phyloP scores from a whole-genome alignment of 2,797 vertebrate genomes.

The Clarias pachynema region DNA sequence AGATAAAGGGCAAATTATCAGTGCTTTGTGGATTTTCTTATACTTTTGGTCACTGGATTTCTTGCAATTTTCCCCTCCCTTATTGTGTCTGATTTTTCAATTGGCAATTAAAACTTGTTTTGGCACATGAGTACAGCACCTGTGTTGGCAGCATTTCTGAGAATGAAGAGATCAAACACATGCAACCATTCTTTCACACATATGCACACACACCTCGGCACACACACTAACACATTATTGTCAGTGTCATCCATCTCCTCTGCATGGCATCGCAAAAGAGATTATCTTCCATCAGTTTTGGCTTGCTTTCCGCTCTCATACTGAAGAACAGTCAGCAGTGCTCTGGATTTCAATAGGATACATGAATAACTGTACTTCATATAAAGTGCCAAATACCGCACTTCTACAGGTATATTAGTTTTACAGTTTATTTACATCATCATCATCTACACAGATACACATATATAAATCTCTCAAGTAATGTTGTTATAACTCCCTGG shows the following conservation, averaged over 20 bases:
- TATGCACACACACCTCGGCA: constrained; percentile 12
- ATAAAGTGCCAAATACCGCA: neutral
- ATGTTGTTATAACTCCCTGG: neutral
- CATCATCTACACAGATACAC: neutral
- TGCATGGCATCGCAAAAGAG: constrained; percentile 38
- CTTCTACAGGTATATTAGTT: neutral
- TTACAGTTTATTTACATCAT: neutral
- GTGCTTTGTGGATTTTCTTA: constrained; percentile 58
- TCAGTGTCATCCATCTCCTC: constrained; percentile 39
- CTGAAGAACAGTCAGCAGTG: constrained; percentile 7
- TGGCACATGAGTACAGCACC: constrained; percentile 54
- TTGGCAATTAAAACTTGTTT: constrained; percentile 59
- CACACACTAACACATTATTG: constrained; percentile 37
- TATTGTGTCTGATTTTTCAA: constrained; percentile 52
- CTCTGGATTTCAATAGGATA: neutral
- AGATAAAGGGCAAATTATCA: constrained; percentile 63
- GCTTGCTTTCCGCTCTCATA: constrained; percentile 43
- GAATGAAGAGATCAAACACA: constrained; percentile 52
- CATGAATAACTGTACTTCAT: neutral
- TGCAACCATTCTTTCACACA: neutral
- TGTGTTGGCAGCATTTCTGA: constrained; percentile 51
- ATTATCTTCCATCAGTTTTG: constrained; percentile 42
- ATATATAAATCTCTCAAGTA: neutral
- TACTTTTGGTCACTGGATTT: constrained; percentile 48
- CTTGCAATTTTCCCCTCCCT: constrained; percentile 40